Conservation (phyloP, 2,888 invertebrate species). For the Allacma fusca region DNA sequence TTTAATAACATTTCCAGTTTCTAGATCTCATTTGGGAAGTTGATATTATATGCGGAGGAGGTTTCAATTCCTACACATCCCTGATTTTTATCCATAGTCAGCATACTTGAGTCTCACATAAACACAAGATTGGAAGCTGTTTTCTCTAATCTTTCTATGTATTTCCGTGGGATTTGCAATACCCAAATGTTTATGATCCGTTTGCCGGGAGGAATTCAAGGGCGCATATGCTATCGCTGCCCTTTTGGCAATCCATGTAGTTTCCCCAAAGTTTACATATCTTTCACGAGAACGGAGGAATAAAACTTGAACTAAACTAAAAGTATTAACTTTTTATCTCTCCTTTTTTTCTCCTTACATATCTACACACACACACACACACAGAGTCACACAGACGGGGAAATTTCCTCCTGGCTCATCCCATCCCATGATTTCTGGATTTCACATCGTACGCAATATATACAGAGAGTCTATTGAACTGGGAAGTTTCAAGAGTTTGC, state of each 20-base stretch:
- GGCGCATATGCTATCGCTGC: not conserved
- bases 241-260: not conserved
- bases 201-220: not conserved
- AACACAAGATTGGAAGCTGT: slow-evolving; percentile 13
- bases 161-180: slow-evolving; percentile 8
- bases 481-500: no score
- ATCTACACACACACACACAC: no score
- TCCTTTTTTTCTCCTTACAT: not conserved
- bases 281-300: not conserved
- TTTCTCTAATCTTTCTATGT: slow-evolving; percentile 12
- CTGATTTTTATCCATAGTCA: not conserved
- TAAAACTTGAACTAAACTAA: not conserved
- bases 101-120: slow-evolving; percentile 1
- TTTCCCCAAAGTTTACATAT: not conserved
- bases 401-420: no score
- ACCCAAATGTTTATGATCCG: slow-evolving; percentile 16
- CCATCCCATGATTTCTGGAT: no score
- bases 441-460: no score
- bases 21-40: not conserved
- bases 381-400: no score
- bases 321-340: slow-evolving; percentile 12
- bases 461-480: no score
- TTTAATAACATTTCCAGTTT: slow-evolving; percentile 3
- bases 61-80: not conserved
- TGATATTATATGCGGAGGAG: not conserved